Evolutionary conservation across 2,888 invertebrate species (phyloP).

Genomic region (Seira musarum): DNA sequence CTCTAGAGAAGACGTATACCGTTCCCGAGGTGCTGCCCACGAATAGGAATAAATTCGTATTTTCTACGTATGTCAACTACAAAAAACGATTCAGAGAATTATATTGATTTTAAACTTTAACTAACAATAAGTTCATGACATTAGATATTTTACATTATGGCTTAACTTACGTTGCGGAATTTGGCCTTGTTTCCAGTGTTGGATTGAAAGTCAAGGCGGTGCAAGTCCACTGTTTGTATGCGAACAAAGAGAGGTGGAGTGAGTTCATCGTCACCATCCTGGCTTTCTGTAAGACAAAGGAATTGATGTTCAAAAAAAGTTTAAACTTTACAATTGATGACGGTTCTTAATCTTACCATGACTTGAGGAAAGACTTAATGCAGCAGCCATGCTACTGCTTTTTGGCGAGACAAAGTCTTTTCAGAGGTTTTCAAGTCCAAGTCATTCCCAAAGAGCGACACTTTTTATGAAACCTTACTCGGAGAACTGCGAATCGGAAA

Average conservation of each 20-base stretch:
- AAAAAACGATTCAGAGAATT: constrained; percentile 1
- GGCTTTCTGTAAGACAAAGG: not conserved
- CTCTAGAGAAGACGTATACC: constrained; percentile 66
- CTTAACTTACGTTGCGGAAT: constrained; percentile 44
- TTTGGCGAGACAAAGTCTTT: not conserved
- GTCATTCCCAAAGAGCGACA: not conserved
- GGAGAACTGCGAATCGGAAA: not conserved
- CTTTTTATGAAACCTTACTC: not conserved
- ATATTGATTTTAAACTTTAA: too few relatives aligned
- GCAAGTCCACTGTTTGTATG: constrained; percentile 66
- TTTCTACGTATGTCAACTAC: constrained; percentile 67
- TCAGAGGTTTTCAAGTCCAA: not conserved
- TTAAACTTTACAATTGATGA: not conserved
- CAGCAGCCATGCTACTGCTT: not conserved
- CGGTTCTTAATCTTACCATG: not conserved
- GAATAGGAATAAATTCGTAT: constrained; percentile 65
- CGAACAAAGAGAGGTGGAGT: constrained; percentile 64
- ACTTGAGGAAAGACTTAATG: not conserved
- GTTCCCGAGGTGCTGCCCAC: constrained; percentile 67
- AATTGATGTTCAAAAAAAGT: not conserved
- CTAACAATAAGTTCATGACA: too few relatives aligned
- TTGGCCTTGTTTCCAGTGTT: constrained; percentile 40
- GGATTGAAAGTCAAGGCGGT: constrained; percentile 64
- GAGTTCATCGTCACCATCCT: constrained; percentile 42
- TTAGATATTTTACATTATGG: too few relatives aligned